phyloP scores from a whole-genome alignment of 2,888 invertebrate genomes.

The Chymomyza amoena region DNA sequence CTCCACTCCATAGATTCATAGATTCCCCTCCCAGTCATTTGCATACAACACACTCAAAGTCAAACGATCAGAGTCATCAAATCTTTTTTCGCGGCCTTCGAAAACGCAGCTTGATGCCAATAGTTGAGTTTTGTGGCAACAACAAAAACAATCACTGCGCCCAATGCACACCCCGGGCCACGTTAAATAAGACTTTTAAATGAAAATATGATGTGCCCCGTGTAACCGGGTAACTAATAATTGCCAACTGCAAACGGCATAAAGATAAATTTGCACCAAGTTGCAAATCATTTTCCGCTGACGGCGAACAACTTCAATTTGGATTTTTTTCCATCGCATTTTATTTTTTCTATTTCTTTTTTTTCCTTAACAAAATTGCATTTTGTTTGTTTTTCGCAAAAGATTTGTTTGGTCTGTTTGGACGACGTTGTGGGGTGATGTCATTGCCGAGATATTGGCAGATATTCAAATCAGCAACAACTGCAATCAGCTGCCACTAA shows the following conservation, averaged over 20 bases:
- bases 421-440: conserved; percentile 55
- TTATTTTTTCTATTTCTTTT: conserved; percentile 18
- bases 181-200: background rate
- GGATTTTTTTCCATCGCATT: conserved; percentile 33
- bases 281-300: conserved; percentile 62
- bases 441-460: conserved; percentile 33
- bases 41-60: conserved; percentile 6
- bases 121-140: background rate
- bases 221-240: conserved; percentile 51
- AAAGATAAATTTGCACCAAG: conserved; percentile 65
- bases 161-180: conserved; percentile 27
- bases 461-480: conserved; percentile 52
- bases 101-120: conserved; percentile 37
- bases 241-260: conserved; percentile 44
- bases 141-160: background rate
- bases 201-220: conserved; percentile 53
- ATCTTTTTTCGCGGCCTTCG: conserved; percentile 42
- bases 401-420: conserved; percentile 17
- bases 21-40: conserved; percentile 29
- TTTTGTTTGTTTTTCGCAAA: conserved; percentile 54
- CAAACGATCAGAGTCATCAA: conserved; percentile 18
- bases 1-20: too few relatives aligned
- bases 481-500: conserved; percentile 8
- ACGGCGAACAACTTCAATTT: conserved; percentile 32
- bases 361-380: conserved; percentile 23